phyloP scores from a whole-genome alignment of 1,140 invertebrate species.

The Goniozus legneri region DNA sequence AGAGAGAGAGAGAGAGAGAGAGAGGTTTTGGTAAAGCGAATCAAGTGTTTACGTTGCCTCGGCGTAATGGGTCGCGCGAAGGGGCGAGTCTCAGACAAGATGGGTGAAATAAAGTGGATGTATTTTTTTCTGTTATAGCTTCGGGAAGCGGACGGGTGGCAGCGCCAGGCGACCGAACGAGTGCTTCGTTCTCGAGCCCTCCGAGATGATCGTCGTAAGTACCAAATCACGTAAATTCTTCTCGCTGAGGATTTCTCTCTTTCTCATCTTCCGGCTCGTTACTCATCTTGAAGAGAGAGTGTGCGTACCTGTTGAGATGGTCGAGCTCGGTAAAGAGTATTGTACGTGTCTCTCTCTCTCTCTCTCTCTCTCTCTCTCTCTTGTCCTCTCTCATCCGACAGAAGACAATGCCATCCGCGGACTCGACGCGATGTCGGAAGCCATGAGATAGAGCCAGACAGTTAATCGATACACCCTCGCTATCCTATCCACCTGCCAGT shows the following conservation, averaged over 20 bases:
- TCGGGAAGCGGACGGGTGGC: slow-evolving; percentile 75
- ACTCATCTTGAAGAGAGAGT: too few species aligned
- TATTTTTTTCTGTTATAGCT: slow-evolving; percentile 63
- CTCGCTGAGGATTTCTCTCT: not conserved
- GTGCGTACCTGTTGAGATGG: not conserved
- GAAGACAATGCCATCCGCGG: slow-evolving; percentile 32
- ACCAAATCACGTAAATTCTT: not conserved
- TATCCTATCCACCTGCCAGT: not conserved
- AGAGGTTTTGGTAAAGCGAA: too few species aligned
- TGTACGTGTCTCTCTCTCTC: too few species aligned
- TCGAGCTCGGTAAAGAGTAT: too few species aligned
- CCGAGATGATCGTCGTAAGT: slow-evolving; percentile 86
- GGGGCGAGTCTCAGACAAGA: too few species aligned
- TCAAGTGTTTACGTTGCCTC: too few species aligned
- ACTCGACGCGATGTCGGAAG: slow-evolving; percentile 20
- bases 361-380: not conserved
- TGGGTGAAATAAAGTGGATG: slow-evolving; percentile 5
- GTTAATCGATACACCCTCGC: slow-evolving; percentile 35
- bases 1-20: too few species aligned
- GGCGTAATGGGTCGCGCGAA: too few species aligned
- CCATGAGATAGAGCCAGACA: slow-evolving; percentile 34
- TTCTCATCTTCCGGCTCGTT: too few species aligned
- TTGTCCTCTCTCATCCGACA: slow-evolving; percentile 18
- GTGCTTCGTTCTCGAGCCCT: slow-evolving; percentile 81
- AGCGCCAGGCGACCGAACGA: slow-evolving; percentile 74